Conservation (phyloP, 53 echinoderm and acorn worm genomes). For the Arbacia lixula region DNA sequence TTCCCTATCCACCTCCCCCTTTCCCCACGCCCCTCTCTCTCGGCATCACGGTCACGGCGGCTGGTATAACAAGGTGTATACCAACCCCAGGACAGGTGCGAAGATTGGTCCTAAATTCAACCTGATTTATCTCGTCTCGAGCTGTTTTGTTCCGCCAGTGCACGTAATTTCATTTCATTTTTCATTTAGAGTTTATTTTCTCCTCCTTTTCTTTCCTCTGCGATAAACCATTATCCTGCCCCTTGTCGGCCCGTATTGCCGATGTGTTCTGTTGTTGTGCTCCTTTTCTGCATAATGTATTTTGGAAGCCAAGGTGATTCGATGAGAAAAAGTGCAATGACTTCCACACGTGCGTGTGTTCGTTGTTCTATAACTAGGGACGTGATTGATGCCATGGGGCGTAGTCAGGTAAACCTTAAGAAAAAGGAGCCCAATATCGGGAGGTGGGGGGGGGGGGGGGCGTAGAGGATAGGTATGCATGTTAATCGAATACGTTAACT, state of each 20-base stretch:
- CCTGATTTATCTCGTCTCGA: conserved; percentile 19
- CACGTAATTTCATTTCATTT: conserved; percentile 17
- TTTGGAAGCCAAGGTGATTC: no score
- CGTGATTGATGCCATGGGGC: no score
- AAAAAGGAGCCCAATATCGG: no score
- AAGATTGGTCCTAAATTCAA: conserved; percentile 20
- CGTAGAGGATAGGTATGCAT: neutral
- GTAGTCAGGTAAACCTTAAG: no score
- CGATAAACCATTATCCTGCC: neutral
- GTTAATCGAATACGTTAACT: neutral
- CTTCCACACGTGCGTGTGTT: neutral
- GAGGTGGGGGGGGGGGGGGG: neutral
- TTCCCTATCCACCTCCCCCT: no score
- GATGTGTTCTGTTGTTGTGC: no score
- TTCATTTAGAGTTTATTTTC: no score
- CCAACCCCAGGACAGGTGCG: conserved; percentile 4
- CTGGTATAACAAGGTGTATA: neutral
- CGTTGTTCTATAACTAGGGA: neutral
- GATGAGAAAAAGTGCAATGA: neutral
- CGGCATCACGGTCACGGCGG: conserved; percentile 20
- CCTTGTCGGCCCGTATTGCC: neutral
- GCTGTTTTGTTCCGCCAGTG: conserved; percentile 16
- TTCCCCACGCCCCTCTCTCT: neutral
- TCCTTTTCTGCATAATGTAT: no score
- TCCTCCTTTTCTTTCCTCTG: conserved; percentile 7